Base-by-base conservation (phyloP, 2,797 vertebrate species). In the Enteromius trimaculatus region DNA sequence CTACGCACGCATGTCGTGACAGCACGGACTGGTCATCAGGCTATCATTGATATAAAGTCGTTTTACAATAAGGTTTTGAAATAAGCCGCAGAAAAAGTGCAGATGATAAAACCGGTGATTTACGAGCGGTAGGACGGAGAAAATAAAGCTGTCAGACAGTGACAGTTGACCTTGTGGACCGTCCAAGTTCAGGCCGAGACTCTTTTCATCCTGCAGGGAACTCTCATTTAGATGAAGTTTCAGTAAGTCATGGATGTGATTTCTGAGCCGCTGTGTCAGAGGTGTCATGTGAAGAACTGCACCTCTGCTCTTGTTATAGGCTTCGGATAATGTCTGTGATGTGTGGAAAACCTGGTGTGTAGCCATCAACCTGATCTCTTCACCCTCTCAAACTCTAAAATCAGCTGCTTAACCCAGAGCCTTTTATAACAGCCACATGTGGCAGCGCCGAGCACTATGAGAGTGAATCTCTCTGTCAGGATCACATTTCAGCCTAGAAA, bases 81-180 rank as follows among this genome's bases (percentile, higher is more conserved):
- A 93, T 92, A 91, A 93, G 88, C 88, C 86, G 81, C 91, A 92
- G 91, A 94, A 91, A 91, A 92, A 87, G 88, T 88, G 86, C 91
- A 92, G 92, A 94, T 91, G 90, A 93, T 91, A 92, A 90, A 90
- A 89, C 66, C 23, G 0, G 74, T 85, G 91, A 92, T 94, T 93
- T 95, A 93, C 85, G 82, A 89, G 76, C 86, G 80, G 87, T 80
- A 88, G 89, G 71, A 86, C 86, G 81, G 87, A 81, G 71, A 88
- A 87, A 93, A 93, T 94, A 93, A 95, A 94, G 92, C 93, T 93
- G 91, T 94, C 94, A 91, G 87, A 82, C 79, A 91, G 47, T 92
- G 93, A 94, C 92, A 92, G 91, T 88, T 94, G 92, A 94, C 92
- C 94, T 91, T 89, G 89, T 47, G 88, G 86, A 88, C 87, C 90